Evolutionary conservation across 2,113 vertebrate species (phyloP), one percentile per base, ranked within the genome.

Genomic region (Microcebus murinus): DNA sequence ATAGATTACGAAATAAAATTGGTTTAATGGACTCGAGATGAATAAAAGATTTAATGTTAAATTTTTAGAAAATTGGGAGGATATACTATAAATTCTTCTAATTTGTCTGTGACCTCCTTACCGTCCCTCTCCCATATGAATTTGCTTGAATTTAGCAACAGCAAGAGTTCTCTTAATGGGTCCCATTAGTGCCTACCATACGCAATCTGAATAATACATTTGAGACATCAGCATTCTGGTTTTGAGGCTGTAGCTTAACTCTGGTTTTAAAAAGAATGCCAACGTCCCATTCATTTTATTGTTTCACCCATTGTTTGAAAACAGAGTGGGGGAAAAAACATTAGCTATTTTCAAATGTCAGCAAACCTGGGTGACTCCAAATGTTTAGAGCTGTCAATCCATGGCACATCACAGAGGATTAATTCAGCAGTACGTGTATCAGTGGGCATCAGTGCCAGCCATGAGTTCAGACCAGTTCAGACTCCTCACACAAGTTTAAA

Each of bases 231-330:
- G 98, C 98, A 98, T 94, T 97, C 97, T 96, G 70, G 96, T 63
- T 96, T 98, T 98, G 95, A 98, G 97, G 90, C 98, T 96, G 85
- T 86, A 98, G 99, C 98, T 99, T 99, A 98, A 97, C 98, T 96
- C 93, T 95, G 97, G 77, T 88, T 98, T 92, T 85, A 97, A 97
- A 98, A 98, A 98, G 63, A 97, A 98, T 95, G 97, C 84, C 97
- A 98, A 94, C 96, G 70, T 88, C 97, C 98, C 97, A 98, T 98
- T 99, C 97, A 96, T 98, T 96, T 96, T 97, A 87, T 96, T 98
- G 92, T 97, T 96, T 96, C 96, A 77, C 88, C 94, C 97, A 92
- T 97, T 98, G 98, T 98, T 98, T 98, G 96, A 95, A 97, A 97
- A 98, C 95, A 92, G 74, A 96, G 96, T 98, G 67, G 89, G 34